Evolutionary conservation across 2,888 invertebrate species (phyloP).

Genomic region (Globia sparganii): DNA sequence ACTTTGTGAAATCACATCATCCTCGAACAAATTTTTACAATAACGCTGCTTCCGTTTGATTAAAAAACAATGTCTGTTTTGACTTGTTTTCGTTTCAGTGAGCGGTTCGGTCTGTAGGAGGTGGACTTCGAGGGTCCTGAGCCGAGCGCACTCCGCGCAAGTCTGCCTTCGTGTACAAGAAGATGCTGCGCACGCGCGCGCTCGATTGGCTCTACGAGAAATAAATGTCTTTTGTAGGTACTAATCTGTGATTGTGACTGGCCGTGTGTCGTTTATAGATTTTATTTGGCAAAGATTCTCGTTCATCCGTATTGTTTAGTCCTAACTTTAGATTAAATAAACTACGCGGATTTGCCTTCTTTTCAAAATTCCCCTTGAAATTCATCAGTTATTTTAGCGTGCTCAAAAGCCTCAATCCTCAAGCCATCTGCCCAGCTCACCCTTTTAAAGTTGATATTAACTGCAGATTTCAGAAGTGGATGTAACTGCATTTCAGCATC

Average conservation of each 20-base stretch:
- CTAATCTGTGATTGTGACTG: background rate
- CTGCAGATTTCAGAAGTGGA: background rate
- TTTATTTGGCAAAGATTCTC: background rate
- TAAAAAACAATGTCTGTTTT: background rate
- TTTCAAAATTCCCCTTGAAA: background rate
- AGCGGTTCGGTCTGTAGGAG: constrained; percentile 76
- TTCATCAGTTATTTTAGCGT: background rate
- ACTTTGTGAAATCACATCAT: too few species aligned
- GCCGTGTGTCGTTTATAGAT: background rate
- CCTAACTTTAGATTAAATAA: background rate
- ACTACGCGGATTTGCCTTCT: background rate
- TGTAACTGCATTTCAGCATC: background rate
- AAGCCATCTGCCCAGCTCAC: background rate
- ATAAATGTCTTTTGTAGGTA: background rate
- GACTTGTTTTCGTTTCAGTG: constrained; percentile 51
- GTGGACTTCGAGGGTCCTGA: constrained; percentile 70
- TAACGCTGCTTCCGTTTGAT: background rate
- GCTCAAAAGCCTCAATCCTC: background rate
- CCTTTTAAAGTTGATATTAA: background rate
- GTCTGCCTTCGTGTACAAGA: constrained; percentile 75
- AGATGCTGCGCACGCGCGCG: constrained; percentile 68
- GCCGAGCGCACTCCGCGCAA: constrained; percentile 75
- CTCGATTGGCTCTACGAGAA: constrained; percentile 66
- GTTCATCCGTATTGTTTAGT: background rate
- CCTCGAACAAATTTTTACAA: too few species aligned